These are phyloP conservation scores for Helicolenus hilgendorfi DNA, from an alignment of 2,797 vertebrate genomes.

Conservation along the genomic window DNA sequence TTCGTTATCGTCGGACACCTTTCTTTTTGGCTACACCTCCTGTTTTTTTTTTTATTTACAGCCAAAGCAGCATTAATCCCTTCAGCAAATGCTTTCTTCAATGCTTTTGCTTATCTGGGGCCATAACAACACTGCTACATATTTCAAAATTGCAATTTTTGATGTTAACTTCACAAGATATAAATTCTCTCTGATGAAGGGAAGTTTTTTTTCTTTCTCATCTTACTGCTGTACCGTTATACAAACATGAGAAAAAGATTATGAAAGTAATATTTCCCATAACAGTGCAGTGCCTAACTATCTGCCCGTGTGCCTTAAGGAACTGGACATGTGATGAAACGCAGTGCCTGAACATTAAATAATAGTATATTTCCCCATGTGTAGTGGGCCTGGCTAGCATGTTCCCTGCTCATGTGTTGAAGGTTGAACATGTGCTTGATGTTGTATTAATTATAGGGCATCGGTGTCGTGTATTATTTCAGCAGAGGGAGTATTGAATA, in stretches of 20 bases:
- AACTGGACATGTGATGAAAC: neutral
- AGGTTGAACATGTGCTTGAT: conserved; percentile 14
- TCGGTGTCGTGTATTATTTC: conserved; percentile 13
- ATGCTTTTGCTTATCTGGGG: neutral
- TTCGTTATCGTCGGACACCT: neutral
- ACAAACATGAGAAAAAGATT: neutral
- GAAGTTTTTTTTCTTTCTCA: neutral
- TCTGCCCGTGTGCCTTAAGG: neutral
- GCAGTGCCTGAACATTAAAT: neutral
- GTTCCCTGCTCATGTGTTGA: neutral
- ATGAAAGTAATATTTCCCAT: neutral
- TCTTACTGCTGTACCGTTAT: neutral
- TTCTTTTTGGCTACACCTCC: neutral
- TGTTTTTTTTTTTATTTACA: neutral
- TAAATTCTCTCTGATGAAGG: neutral
- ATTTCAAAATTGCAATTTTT: neutral
- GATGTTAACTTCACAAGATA: neutral
- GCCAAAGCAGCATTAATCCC: neutral
- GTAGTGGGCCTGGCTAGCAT: neutral
- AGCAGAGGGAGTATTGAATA: conserved; percentile 10
- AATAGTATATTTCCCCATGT: neutral
- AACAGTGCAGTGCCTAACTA: neutral
- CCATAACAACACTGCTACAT: neutral
- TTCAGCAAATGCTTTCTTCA: neutral
- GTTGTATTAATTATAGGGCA: conserved; percentile 29